Evolutionary conservation across 2,888 invertebrate genomes (phyloP).

Genomic region (Rhamphomyia laevipes): DNA sequence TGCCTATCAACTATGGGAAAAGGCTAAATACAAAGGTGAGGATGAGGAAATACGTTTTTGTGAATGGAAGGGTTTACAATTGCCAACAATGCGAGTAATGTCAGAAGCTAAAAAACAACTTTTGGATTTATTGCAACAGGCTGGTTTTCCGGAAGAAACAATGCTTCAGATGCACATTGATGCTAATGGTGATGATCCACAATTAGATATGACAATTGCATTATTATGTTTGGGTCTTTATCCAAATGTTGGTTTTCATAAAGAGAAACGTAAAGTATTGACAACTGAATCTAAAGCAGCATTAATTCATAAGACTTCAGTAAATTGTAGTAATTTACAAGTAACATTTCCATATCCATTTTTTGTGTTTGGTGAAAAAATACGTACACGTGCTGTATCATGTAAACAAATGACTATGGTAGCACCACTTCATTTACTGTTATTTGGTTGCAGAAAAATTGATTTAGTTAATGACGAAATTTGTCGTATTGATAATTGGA

Average conservation of each 20-base stretch:
- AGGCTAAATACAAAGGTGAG: conserved; percentile 54
- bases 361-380: conserved; percentile 97
- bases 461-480: conserved; percentile 49
- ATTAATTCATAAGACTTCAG: conserved; percentile 91
- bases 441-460: conserved; percentile 79
- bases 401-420: conserved; percentile 97
- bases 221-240: conserved; percentile 86
- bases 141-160: conserved; percentile 86
- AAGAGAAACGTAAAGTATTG: conserved; percentile 88
- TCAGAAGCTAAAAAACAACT: conserved; percentile 78
- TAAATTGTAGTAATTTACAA: conserved; percentile 78
- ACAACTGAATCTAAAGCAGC: conserved; percentile 94
- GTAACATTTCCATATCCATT: conserved; percentile 84
- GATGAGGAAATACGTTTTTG: conserved; percentile 76
- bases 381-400: conserved; percentile 86
- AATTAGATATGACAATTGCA: conserved; percentile 71
- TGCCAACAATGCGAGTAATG: conserved; percentile 82
- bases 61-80: conserved; percentile 79
- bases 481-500: conserved; percentile 86
- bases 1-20: conserved; percentile 77
- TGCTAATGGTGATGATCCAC: conserved; percentile 62
- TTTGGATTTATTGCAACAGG: conserved; percentile 51
- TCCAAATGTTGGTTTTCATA: conserved; percentile 92
- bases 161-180: conserved; percentile 64
- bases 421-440: conserved; percentile 78